Evolutionary conservation across 2,113 vertebrate genomes (phyloP).

Genomic region (Numenius arquata): DNA sequence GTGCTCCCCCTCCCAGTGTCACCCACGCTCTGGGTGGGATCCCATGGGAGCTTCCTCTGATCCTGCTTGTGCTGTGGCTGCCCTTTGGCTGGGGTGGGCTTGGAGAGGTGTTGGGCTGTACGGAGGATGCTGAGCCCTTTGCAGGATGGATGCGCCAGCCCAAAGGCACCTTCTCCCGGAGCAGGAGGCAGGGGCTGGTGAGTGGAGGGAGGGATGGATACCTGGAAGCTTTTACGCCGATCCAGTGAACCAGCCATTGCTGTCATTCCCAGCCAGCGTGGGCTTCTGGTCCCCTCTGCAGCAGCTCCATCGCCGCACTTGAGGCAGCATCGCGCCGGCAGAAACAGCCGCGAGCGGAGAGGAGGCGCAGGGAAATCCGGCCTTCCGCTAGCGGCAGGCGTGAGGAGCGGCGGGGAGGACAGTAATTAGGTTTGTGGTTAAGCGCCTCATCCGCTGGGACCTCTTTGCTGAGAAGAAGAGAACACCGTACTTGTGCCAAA

Average conservation of each 20-base stretch:
- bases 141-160: neutral
- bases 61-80: neutral
- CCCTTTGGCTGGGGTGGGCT: neutral
- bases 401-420: neutral
- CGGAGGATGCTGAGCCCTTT: neutral
- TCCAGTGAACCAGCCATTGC: neutral
- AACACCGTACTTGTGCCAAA: neutral
- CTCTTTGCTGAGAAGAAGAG: neutral
- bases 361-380: neutral
- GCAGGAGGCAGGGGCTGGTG: neutral
- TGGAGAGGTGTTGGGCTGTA: neutral
- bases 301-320: neutral
- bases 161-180: rapidly evolving
- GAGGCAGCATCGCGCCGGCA: neutral
- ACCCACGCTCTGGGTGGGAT: rapidly evolving
- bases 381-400: neutral
- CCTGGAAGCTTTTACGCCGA: neutral
- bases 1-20: neutral
- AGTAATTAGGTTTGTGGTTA: neutral
- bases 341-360: neutral
- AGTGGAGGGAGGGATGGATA: neutral
- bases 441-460: neutral
- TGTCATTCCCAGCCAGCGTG: neutral
- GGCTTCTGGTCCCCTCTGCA: neutral
- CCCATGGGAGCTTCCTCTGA: neutral